Conservation (phyloP, 2,113 vertebrate species). For the Ageneiosus marmoratus region DNA sequence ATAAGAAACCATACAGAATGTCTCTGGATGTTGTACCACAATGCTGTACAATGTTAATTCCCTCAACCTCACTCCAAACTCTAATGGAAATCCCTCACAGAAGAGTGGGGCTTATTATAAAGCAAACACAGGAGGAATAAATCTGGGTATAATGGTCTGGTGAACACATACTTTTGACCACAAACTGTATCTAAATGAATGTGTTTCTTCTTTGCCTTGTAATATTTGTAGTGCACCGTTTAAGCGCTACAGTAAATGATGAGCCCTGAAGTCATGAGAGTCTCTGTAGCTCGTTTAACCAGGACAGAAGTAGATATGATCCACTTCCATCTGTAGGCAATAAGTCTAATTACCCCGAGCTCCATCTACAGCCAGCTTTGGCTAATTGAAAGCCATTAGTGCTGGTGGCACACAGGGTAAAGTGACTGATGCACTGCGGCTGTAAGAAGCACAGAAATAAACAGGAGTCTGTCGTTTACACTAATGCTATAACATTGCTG, state of each 20-base stretch:
- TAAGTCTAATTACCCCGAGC: constrained; percentile 1
- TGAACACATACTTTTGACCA: neutral
- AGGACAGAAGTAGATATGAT: neutral
- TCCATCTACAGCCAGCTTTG: constrained; percentile 14
- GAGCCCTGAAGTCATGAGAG: neutral
- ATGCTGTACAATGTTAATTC: too few species aligned
- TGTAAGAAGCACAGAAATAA: neutral
- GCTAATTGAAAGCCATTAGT: constrained; percentile 32
- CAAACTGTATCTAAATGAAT: neutral
- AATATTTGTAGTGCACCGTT: neutral
- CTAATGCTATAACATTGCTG: neutral
- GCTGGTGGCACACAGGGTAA: neutral
- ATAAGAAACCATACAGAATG: neutral
- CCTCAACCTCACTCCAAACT: neutral
- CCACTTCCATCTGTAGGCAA: neutral
- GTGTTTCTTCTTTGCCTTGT: too few species aligned
- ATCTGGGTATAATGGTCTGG: neutral
- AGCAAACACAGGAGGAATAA: neutral
- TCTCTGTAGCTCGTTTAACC: neutral
- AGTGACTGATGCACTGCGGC: neutral
- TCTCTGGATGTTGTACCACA: neutral
- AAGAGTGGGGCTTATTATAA: neutral
- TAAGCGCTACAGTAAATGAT: neutral
- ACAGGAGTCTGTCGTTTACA: neutral
- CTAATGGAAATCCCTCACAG: neutral